These are phyloP conservation scores for Festucalex cinctus DNA, from an alignment of 2,113 vertebrate species.

Conservation along the genomic window DNA sequence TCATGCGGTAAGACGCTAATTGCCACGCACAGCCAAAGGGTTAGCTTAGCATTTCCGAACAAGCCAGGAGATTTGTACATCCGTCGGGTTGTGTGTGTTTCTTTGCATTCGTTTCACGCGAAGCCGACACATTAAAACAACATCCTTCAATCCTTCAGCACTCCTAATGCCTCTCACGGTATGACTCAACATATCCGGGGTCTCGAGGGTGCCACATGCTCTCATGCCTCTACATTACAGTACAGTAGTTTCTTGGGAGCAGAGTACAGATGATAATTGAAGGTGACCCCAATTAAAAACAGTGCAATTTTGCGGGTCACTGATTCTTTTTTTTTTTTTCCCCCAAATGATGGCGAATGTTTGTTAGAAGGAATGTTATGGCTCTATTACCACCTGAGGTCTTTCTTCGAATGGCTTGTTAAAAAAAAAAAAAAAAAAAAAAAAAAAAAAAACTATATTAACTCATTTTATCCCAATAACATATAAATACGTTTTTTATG, in stretches of 20 bases:
- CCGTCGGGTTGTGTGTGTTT: conserved; percentile 5
- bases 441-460: too few relatives aligned
- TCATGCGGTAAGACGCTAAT: conserved; percentile 31
- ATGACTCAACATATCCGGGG: conserved; percentile 23
- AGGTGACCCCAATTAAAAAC: conserved; percentile 52
- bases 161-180: conserved; percentile 22
- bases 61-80: conserved; percentile 40
- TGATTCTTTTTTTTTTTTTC: conserved; percentile 30
- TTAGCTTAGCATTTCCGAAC: conserved; percentile 32
- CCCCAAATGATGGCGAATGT: conserved; percentile 29
- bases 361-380: conserved; percentile 19
- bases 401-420: conserved; percentile 3
- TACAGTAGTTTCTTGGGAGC: conserved; percentile 17
- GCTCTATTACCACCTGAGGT: conserved; percentile 24
- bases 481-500: too few relatives aligned
- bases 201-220: conserved; percentile 10
- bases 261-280: conserved; percentile 46
- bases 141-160: conserved; percentile 31
- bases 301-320: conserved; percentile 32
- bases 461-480: too few relatives aligned
- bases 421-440: too few relatives aligned
- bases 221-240: background rate
- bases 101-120: background rate
- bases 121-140: conserved; percentile 24
- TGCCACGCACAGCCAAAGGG: conserved; percentile 33